phyloP scores from a whole-genome alignment of 2,113 vertebrate genomes.

The Peromyscus maniculatus region DNA sequence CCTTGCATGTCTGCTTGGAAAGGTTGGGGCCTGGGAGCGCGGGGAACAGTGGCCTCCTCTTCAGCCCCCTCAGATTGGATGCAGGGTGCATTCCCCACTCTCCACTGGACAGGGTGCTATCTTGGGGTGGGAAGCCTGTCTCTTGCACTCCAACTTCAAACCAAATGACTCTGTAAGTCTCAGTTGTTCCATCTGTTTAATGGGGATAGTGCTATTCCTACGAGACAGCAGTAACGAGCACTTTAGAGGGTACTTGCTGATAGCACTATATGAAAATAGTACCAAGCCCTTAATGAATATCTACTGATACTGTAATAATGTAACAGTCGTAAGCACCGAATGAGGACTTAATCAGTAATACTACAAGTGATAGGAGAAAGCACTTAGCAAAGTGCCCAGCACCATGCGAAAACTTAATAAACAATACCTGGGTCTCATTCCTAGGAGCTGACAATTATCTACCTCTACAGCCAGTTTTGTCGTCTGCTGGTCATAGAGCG shows the following conservation, averaged over 20 bases:
- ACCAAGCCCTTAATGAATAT: background rate
- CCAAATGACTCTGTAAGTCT: background rate
- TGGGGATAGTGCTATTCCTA: background rate
- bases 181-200: background rate
- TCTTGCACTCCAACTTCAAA: background rate
- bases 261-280: background rate
- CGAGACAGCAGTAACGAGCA: background rate
- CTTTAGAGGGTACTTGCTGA: background rate
- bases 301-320: background rate
- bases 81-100: background rate
- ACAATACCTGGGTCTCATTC: background rate
- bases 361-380: background rate
- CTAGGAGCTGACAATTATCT: background rate
- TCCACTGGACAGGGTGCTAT: fast-evolving
- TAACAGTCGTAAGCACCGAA: background rate
- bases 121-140: background rate
- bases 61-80: background rate
- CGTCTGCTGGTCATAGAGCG: no score
- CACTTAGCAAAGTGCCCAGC: background rate
- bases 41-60: background rate
- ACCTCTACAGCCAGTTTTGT: background rate
- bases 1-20: background rate
- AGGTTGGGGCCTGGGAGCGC: background rate
- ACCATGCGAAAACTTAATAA: background rate
- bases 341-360: no score